phyloP scores from a whole-genome alignment of 2,888 invertebrate species.

The Ceraclea dissimilis region DNA sequence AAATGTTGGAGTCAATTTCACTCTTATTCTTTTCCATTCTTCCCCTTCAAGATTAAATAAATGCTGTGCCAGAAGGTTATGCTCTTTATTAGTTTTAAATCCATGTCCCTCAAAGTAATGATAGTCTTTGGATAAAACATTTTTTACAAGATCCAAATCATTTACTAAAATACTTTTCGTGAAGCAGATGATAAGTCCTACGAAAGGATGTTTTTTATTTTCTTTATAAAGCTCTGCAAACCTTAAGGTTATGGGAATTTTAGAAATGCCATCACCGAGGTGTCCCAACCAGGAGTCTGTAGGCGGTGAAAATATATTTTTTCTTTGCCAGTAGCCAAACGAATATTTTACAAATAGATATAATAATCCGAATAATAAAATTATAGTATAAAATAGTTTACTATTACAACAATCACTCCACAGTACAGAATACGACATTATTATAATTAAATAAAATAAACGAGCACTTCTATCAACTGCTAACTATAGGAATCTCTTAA shows the following conservation, averaged over 20 bases:
- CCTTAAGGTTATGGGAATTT: neutral
- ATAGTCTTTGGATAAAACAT: conserved; percentile 9
- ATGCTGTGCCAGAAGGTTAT: conserved; percentile 6
- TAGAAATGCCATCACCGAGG: neutral
- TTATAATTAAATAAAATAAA: too few species aligned
- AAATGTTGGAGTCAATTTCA: conserved; percentile 19
- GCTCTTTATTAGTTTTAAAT: conserved; percentile 1
- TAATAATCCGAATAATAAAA: too few species aligned
- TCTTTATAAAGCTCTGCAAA: conserved; percentile 2
- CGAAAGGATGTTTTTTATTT: conserved; percentile 9
- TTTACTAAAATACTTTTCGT: conserved; percentile 9
- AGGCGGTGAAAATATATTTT: conserved; percentile 4
- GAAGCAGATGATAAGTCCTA: neutral
- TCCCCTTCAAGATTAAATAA: conserved; percentile 16
- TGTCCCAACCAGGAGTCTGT: conserved; percentile 4
- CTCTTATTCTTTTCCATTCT: conserved; percentile 15
- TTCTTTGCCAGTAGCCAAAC: conserved; percentile 10
- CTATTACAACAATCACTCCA: too few species aligned
- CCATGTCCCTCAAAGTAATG: conserved; percentile 11
- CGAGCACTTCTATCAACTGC: too few species aligned
- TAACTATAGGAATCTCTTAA: too few species aligned
- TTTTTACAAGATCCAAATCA: conserved; percentile 12
- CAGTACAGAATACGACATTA: too few species aligned
- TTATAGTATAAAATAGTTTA: too few species aligned
- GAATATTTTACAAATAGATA: conserved; percentile 4